Evolutionary conservation across 2,797 vertebrate species (phyloP), one percentile per base, ranked within the genome.

Genomic region (Siniperca obscura): DNA sequence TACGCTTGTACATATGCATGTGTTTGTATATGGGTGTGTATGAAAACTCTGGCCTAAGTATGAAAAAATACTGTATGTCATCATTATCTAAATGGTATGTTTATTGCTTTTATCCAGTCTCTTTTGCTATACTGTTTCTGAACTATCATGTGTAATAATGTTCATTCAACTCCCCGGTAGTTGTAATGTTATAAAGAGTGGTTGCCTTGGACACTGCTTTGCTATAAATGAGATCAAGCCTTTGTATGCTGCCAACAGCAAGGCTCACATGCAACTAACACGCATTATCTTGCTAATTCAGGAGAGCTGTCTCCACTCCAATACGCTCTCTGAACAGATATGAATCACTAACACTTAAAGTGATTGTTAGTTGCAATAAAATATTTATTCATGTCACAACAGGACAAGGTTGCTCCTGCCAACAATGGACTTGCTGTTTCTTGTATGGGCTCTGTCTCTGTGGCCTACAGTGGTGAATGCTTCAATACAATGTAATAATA

Each of bases 341-440:
- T 86, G 76, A 88, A 75, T 87, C 82, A 86, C 53, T 55, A 60
- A 89, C 86, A 84, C 80, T 85, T 80, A 4, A 78, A 83, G 48
- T 34, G 77, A 83, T 70, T 78, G 75, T 70, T 65, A 36, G 68
- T 61, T 80, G 59, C 84, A 85, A 87, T 86, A 84, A 83, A 83
- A 71, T 66, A 56, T 84, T 72, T 53, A 81, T 40, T 91, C 88
- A 50, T 84, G 92, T 90, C 80, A 48, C 46, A 70, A 92, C 92
- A 92, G 81, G 90, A 87, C 42, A 2, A 10, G 11, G 56, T 34
- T n/a, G 22, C 27, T 81, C 17, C 70, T 79, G 78, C 81, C 59
- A 83, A 78, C 48, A 42, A 48, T 52, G 7, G 38, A 80, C 65
- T 7, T 77, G 17, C 55, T 57, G 17, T 68, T n/a, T 87, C 19